These are phyloP conservation scores for Perdita meconis DNA, from an alignment of 2,888 invertebrate genomes.

Conservation along the genomic window DNA sequence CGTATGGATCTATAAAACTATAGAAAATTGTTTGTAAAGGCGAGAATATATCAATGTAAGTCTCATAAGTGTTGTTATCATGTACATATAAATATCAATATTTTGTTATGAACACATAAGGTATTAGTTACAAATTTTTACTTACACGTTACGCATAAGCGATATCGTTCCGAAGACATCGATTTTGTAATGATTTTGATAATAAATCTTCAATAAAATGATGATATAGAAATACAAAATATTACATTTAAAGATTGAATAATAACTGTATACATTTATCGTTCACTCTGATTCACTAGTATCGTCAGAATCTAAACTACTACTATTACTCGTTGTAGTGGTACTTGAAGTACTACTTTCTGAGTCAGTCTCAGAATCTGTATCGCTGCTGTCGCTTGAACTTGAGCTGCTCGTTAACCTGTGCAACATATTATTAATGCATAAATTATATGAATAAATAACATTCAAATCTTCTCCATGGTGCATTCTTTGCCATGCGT, in stretches of 20 bases:
- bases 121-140: slow-evolving; percentile 22
- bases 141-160: slow-evolving; percentile 24
- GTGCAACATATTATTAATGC: slow-evolving; percentile 7
- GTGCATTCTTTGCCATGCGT: slow-evolving; percentile 48
- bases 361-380: slow-evolving; percentile 60
- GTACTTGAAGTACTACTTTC: slow-evolving; percentile 61
- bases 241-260: neutral
- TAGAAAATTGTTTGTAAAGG: slow-evolving; percentile 7
- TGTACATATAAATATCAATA: slow-evolving; percentile 18
- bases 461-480: slow-evolving; percentile 4
- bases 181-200: neutral
- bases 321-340: slow-evolving; percentile 63
- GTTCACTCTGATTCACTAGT: slow-evolving; percentile 60
- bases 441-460: neutral
- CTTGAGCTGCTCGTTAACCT: slow-evolving; percentile 64
- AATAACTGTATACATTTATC: neutral
- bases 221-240: neutral
- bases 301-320: slow-evolving; percentile 78
- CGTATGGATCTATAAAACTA: neutral
- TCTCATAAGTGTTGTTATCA: slow-evolving; percentile 16
- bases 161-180: slow-evolving; percentile 10
- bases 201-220: neutral
- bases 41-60: neutral
- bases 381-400: slow-evolving; percentile 70
- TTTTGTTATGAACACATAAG: slow-evolving; percentile 30